These are phyloP conservation scores for Ganaspis brasiliensis DNA, from an alignment of 2,888 invertebrate species.

Conservation along the genomic window DNA sequence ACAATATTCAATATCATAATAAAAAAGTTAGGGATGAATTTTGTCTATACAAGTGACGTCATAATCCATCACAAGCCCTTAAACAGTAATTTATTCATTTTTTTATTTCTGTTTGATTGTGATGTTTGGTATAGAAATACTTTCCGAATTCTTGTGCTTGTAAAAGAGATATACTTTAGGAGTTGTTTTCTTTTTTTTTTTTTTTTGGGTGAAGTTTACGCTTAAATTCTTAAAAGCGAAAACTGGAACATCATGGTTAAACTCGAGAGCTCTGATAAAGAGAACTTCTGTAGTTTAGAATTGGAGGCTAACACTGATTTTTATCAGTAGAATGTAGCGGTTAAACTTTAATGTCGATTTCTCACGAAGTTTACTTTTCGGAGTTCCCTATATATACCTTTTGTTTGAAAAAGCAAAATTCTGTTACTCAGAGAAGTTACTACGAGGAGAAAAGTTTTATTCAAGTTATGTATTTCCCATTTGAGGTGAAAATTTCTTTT, in stretches of 20 bases:
- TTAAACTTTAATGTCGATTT: conserved; percentile 38
- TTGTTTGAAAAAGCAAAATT: conserved; percentile 38
- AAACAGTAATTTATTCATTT: too few relatives aligned
- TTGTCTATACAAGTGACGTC: too few relatives aligned
- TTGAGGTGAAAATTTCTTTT: not conserved
- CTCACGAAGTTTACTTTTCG: conserved; percentile 28
- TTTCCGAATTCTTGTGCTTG: too few relatives aligned
- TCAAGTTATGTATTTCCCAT: not conserved
- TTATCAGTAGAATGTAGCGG: conserved; percentile 36
- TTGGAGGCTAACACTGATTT: conserved; percentile 30
- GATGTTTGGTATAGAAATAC: too few relatives aligned
- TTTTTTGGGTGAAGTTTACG: not conserved
- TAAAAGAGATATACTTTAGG: too few relatives aligned
- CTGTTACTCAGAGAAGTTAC: conserved; percentile 18
- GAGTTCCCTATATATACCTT: conserved; percentile 24
- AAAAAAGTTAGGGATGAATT: too few relatives aligned
- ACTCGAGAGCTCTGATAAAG: conserved; percentile 27
- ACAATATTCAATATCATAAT: too few relatives aligned
- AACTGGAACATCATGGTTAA: conserved; percentile 9
- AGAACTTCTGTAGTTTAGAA: conserved; percentile 28
- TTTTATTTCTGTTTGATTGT: too few relatives aligned
- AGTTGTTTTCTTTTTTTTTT: too few relatives aligned
- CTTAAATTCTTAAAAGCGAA: not conserved
- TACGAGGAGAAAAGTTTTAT: conserved; percentile 9
- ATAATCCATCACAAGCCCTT: too few relatives aligned